Evolutionary conservation across 2,797 vertebrate genomes (phyloP).

Genomic region (Pangasius djambal): DNA sequence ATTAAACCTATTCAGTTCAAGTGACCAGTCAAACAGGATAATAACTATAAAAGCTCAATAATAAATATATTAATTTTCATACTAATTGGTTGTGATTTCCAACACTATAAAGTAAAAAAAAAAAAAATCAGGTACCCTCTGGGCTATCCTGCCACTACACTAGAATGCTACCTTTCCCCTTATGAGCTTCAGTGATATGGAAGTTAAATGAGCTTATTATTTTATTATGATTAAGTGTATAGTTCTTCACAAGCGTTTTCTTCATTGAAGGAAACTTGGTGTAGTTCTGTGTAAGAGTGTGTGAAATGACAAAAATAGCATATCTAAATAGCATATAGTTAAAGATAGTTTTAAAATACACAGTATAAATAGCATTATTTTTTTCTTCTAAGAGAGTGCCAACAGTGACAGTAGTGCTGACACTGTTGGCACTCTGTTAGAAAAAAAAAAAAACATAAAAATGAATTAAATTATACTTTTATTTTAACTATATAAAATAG

Average conservation of each 20-base stretch:
- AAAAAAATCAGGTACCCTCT: not conserved
- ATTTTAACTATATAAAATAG: not conserved
- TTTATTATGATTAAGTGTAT: not conserved
- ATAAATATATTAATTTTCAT: not conserved
- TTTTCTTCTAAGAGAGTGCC: not conserved
- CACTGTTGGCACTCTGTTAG: too few relatives aligned
- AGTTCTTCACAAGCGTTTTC: not conserved
- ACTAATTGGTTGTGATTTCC: not conserved
- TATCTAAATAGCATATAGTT: not conserved
- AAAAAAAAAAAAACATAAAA: too few relatives aligned
- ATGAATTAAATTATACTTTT: not conserved
- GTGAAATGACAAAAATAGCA: not conserved
- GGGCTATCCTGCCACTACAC: not conserved
- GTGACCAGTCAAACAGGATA: not conserved
- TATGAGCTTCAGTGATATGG: not conserved
- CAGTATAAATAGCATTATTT: not conserved
- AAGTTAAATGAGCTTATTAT: not conserved
- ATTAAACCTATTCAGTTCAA: not conserved
- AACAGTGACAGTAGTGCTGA: not conserved
- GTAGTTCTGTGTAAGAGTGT: not conserved
- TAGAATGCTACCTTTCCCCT: not conserved
- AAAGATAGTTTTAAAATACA: not conserved
- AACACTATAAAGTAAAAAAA: not conserved
- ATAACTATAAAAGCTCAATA: not conserved
- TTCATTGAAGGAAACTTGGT: not conserved